Evolutionary conservation across 2,888 invertebrate genomes (phyloP).

Genomic region (Drosophila maculinotata): DNA sequence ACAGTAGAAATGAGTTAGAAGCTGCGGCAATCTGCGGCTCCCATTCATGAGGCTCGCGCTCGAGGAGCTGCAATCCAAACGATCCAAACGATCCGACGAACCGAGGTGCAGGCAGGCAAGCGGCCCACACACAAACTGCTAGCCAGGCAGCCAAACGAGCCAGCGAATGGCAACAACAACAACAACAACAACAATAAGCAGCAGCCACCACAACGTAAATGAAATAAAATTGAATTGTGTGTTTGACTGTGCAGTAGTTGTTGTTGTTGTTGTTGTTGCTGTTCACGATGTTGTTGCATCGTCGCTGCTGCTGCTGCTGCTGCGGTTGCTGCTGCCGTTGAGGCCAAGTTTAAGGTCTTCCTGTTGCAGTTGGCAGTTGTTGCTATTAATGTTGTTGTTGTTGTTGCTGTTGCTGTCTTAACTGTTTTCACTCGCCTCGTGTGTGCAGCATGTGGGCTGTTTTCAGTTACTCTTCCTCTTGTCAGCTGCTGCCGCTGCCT

Average conservation of each 20-base stretch:
- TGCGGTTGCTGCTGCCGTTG: constrained; percentile 66
- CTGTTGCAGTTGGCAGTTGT: constrained; percentile 66
- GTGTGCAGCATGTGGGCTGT: constrained; percentile 72
- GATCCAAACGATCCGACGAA: constrained; percentile 46
- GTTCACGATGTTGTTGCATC: constrained; percentile 65
- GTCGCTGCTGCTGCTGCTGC: constrained; percentile 43
- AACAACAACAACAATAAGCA: constrained; percentile 25
- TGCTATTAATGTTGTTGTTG: constrained; percentile 42
- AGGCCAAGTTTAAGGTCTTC: constrained; percentile 80
- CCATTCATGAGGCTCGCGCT: constrained; percentile 77
- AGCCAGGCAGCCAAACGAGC: constrained; percentile 53
- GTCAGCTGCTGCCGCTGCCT: constrained; percentile 34
- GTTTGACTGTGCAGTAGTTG: constrained; percentile 69
- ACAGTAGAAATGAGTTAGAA: constrained; percentile 71
- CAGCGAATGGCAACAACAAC: constrained; percentile 46
- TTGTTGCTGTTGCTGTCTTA: constrained; percentile 66
- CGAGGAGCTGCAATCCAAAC: constrained; percentile 70
- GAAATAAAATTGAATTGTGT: constrained; percentile 78
- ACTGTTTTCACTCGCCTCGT: constrained; percentile 76
- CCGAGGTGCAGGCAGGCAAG: constrained; percentile 15
- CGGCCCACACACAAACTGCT: not conserved
- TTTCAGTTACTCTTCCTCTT: constrained; percentile 59
- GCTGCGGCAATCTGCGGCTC: constrained; percentile 64
- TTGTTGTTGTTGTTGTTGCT: constrained; percentile 53
- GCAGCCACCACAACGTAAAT: constrained; percentile 64